A percentile compares a stretch with the other conserved stretches of the same genome.
Evolutionary conservation across 1,140 invertebrate species (phyloP).

Genomic region (Formica exsecta): DNA sequence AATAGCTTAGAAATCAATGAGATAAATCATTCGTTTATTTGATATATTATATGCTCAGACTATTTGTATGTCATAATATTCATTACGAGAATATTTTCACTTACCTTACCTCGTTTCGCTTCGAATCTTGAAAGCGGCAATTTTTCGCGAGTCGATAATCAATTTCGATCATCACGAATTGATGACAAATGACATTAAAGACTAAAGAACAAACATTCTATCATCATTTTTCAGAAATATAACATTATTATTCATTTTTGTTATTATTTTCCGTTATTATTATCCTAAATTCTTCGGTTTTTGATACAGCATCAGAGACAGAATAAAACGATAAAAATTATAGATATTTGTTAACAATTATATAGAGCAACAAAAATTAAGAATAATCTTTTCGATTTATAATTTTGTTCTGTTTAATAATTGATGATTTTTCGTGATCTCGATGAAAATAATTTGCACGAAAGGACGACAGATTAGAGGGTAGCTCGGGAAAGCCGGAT

Average conservation of each 20-base stretch:
- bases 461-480: slow-evolving; percentile 11
- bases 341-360: neutral
- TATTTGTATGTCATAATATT: neutral
- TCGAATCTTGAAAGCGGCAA: neutral
- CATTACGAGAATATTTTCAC: neutral
- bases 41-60: too few relatives aligned
- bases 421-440: neutral
- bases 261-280: neutral
- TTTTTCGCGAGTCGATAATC: slow-evolving; percentile 2
- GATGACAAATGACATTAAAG: neutral
- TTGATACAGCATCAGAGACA: neutral
- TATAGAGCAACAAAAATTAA: neutral
- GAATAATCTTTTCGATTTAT: neutral
- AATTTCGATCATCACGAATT: neutral
- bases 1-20: neutral
- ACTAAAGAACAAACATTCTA: neutral
- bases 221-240: slow-evolving; percentile 17
- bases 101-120: slow-evolving; percentile 27
- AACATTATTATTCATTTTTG: neutral
- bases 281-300: neutral
- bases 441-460: slow-evolving; percentile 6
- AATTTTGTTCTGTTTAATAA: neutral
- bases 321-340: neutral
- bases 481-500: slow-evolving; percentile 20
- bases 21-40: neutral